Evolutionary conservation across 1,140 invertebrate genomes (phyloP).

Genomic region (Theocolax elegans): DNA sequence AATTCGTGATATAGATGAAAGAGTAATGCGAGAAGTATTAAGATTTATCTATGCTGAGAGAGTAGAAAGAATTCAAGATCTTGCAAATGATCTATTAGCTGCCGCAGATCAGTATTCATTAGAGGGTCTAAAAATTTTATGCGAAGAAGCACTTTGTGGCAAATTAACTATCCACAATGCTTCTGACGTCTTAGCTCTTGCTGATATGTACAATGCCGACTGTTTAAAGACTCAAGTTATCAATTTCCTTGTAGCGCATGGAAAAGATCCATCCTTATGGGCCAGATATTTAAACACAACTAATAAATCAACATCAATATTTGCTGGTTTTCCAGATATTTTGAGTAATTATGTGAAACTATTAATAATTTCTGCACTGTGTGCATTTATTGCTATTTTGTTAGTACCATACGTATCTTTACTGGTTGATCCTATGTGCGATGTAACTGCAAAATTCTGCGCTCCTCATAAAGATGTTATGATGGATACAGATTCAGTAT

Average conservation of each 20-base stretch:
- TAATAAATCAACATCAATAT: slow-evolving; percentile 11
- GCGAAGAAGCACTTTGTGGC: slow-evolving; percentile 96
- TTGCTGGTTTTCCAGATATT: slow-evolving; percentile 12
- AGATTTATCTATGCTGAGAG: slow-evolving; percentile 98
- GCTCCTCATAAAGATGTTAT: slow-evolving; percentile 23
- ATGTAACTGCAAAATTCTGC: slow-evolving; percentile 30
- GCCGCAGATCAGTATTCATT: slow-evolving; percentile 98
- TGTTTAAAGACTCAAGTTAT: slow-evolving; percentile 98
- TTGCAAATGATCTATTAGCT: slow-evolving; percentile 96
- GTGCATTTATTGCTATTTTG: slow-evolving; percentile 24
- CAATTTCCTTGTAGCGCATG: slow-evolving; percentile 75
- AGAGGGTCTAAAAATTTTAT: slow-evolving; percentile 98
- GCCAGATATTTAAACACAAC: slow-evolving; percentile 9
- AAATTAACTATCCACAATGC: slow-evolving; percentile 96
- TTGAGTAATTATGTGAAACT: slow-evolving; percentile 25
- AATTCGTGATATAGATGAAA: slow-evolving; percentile 96
- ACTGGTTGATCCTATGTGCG: slow-evolving; percentile 27
- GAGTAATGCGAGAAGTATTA: slow-evolving; percentile 96
- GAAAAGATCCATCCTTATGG: slow-evolving; percentile 29
- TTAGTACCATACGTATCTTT: slow-evolving; percentile 21
- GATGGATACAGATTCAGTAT: slow-evolving; percentile 15
- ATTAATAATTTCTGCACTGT: slow-evolving; percentile 18
- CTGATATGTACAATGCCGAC: slow-evolving; percentile 97
- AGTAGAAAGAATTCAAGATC: slow-evolving; percentile 94
- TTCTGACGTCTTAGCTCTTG: slow-evolving; percentile 95